phyloP scores from a whole-genome alignment of 2,888 invertebrate species.

The Microplitis manilae region DNA sequence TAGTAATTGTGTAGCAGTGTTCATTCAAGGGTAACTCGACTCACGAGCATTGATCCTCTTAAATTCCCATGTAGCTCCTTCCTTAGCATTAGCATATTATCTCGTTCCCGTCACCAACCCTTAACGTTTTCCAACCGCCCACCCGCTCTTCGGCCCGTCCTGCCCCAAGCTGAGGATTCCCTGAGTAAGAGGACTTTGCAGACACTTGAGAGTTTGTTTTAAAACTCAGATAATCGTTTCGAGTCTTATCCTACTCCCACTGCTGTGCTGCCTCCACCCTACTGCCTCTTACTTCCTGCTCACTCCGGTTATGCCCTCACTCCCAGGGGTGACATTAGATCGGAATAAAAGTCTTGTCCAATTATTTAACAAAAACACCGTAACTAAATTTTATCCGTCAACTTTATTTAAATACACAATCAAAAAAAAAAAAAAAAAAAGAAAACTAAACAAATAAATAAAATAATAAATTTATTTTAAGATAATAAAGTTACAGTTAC shows the following conservation, averaged over 20 bases:
- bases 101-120: slow-evolving; percentile 52
- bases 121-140: slow-evolving; percentile 39
- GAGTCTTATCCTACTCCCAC: slow-evolving; percentile 51
- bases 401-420: neutral
- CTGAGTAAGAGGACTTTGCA: slow-evolving; percentile 65
- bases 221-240: slow-evolving; percentile 70
- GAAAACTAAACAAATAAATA: neutral
- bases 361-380: slow-evolving; percentile 50
- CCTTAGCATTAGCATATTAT: slow-evolving; percentile 68
- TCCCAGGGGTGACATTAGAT: slow-evolving; percentile 63
- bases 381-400: neutral
- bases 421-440: too few relatives aligned
- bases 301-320: slow-evolving; percentile 6
- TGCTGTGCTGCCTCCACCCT: slow-evolving; percentile 41
- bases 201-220: slow-evolving; percentile 70
- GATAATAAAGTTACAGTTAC: neutral
- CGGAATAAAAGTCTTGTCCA: slow-evolving; percentile 64
- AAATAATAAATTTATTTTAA: neutral
- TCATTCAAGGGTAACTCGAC: slow-evolving; percentile 22
- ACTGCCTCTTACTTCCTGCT: neutral
- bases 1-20: slow-evolving; percentile 10
- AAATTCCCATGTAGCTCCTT: slow-evolving; percentile 66
- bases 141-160: slow-evolving; percentile 37
- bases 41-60: slow-evolving; percentile 65
- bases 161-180: slow-evolving; percentile 55